Percentiles rank a stretch among this genome's conserved stretches.
Conservation (phyloP, 2,797 vertebrate species). For the Prunella strophiata region DNA sequence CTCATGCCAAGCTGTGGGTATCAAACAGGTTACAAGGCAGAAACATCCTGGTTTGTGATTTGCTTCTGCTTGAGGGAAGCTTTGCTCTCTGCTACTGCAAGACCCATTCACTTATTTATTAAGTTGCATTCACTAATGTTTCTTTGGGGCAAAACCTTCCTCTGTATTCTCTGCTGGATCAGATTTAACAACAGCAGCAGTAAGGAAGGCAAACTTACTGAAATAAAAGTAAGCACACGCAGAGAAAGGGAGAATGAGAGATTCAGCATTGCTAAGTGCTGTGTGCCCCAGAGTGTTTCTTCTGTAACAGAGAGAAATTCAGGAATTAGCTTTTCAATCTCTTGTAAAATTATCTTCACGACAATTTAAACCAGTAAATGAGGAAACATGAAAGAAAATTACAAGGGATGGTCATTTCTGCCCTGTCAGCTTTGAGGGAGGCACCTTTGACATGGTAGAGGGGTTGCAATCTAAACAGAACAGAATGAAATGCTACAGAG, state of each 20-base stretch:
- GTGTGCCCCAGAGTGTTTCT: not conserved
- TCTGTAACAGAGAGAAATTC: not conserved
- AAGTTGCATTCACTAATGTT: not conserved
- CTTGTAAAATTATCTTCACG: not conserved
- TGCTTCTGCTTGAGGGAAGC: not conserved
- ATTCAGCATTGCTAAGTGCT: not conserved
- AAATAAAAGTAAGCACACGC: not conserved
- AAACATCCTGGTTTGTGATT: not conserved
- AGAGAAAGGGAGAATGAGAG: not conserved
- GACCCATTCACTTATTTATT: not conserved
- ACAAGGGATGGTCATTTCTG: not conserved
- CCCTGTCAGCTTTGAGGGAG: not conserved
- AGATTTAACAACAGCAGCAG: not conserved
- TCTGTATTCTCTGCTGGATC: not conserved
- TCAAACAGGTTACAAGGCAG: not conserved
- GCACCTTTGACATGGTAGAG: not conserved
- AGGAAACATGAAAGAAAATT: not conserved
- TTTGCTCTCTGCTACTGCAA: not conserved
- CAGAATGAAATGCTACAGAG: not conserved
- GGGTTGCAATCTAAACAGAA: not conserved
- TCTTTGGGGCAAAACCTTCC: not conserved
- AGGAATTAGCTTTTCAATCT: not conserved
- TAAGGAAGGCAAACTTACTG: not conserved
- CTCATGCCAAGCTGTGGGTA: not conserved
- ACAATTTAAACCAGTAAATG: not conserved